phyloP scores from a whole-genome alignment of 2,113 vertebrate genomes.

The Percopsis transmontana region DNA sequence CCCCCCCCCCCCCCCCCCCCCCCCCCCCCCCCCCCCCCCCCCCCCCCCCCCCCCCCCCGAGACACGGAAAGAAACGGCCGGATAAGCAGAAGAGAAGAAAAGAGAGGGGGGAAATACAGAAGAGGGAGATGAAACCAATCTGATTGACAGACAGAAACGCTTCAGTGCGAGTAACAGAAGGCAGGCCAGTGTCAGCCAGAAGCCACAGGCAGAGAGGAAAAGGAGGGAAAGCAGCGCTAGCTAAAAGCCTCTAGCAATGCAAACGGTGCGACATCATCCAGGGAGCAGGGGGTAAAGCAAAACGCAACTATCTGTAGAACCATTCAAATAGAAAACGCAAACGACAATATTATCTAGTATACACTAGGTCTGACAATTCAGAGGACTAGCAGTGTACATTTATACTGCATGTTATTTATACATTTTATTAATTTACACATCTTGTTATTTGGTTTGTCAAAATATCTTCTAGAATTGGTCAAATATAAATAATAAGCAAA shows the following conservation, averaged over 20 bases:
- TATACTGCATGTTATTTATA: not conserved
- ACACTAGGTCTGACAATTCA: not conserved
- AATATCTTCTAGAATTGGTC: not conserved
- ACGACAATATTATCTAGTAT: not conserved
- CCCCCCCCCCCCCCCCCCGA: no score
- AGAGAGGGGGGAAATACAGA: slow-evolving; percentile 20
- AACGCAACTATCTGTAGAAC: slow-evolving; percentile 30
- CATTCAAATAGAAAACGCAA: slow-evolving; percentile 28
- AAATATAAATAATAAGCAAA: not conserved
- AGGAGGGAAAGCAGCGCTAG: slow-evolving; percentile 42
- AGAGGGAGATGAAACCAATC: slow-evolving; percentile 60
- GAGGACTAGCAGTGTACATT: not conserved
- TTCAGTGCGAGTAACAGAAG: slow-evolving; percentile 10
- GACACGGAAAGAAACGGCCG: slow-evolving; percentile 60
- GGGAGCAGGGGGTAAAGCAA: slow-evolving; percentile 14
- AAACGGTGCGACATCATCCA: no score
- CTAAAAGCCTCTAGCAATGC: slow-evolving; percentile 1
- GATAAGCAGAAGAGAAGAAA: slow-evolving; percentile 46
- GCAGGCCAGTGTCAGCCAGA: no score
- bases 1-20: no score
- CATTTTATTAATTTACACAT: not conserved
- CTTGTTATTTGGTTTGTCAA: not conserved
- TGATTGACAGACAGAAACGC: slow-evolving; percentile 48
- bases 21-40: no score
- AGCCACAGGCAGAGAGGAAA: not conserved